phyloP scores from a whole-genome alignment of 2,888 invertebrate species.

The Meandrusa payeni region DNA sequence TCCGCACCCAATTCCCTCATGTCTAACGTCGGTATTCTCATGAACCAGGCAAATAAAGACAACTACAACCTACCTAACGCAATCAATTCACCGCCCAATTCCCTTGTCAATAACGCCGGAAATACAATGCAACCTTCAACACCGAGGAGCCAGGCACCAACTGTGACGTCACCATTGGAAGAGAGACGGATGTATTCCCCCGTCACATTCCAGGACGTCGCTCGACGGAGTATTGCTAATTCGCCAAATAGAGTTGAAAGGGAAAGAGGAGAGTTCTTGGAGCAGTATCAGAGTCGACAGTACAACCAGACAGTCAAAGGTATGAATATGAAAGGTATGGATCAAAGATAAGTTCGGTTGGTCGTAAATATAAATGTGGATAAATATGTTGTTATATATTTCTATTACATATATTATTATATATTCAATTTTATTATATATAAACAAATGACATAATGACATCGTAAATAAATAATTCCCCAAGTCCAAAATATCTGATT shows the following conservation, averaged over 20 bases:
- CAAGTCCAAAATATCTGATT: too few relatives aligned
- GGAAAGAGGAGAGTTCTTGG: conserved; percentile 43
- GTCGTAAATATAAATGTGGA: too few relatives aligned
- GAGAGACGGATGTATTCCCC: conserved; percentile 90
- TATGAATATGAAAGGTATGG: too few relatives aligned
- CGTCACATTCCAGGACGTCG: conserved; percentile 91
- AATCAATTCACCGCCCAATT: conserved; percentile 46
- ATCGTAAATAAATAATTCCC: too few relatives aligned
- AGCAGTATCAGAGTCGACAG: conserved; percentile 17
- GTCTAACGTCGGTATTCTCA: conserved; percentile 39
- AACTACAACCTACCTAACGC: conserved; percentile 45
- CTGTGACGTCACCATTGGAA: conserved; percentile 74
- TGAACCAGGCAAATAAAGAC: conserved; percentile 25
- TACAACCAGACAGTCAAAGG: conserved; percentile 18
- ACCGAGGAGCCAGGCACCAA: conserved; percentile 39
- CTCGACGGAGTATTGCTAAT: conserved; percentile 88
- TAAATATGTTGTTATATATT: too few relatives aligned
- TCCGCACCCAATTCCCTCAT: conserved; percentile 47
- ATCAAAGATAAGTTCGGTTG: too few relatives aligned
- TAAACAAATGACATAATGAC: too few relatives aligned
- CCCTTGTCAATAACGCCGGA: conserved; percentile 40
- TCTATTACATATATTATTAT: too few relatives aligned
- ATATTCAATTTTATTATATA: too few relatives aligned
- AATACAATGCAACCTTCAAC: conserved; percentile 40
- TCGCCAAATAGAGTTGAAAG: conserved; percentile 82